Base-by-base conservation (phyloP, 2,888 invertebrate genomes). In the Drosophila mimetica region DNA sequence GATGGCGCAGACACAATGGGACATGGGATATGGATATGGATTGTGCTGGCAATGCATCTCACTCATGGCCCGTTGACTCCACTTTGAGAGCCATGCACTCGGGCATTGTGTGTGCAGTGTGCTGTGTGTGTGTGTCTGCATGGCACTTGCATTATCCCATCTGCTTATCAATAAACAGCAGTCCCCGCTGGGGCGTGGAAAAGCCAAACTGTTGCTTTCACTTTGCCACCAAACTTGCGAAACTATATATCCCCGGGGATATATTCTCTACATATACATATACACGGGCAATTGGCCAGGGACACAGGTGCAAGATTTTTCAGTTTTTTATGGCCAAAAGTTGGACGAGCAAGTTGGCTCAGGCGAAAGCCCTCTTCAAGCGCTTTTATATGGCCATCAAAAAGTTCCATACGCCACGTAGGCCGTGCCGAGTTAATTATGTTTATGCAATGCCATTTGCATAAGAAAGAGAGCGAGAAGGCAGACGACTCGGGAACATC, bases 371-470 rank as follows among this genome's bases (percentile, higher is more conserved):
- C 48, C 54, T 52, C 66, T 63, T 60, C 42, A 48, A 82, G 75
- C 64, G 46, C 60, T 77, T 84, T 84, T 70, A 71, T 65, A 63
- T 61, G 71, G 55, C 75, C 78, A 60, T 65, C 60, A 69, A 78
- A 71, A 71, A 71, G 32, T 71, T 71, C 37, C 67, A 66, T 67
- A 52, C 70, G 51, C 48, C 70, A 58, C 46, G 67, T 70, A 70
- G 67, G 61, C 71, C 61, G 41, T 32, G 52, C 47, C 66, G 71
- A 78, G 85, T 78, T 85, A 82, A 82, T 82, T 87, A 78, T 80
- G 76, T 77, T 82, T 77, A 74, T 86, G 74, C 69, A 79, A 61
- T 60, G 85, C 47, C 73, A 87, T 87, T 81, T 78, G 57, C 82
- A 87, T 82, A 69, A 74, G 65, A 71, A 70, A 74, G 59, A 77